phyloP scores from a whole-genome alignment of 1,140 invertebrate genomes.

The Zeugodacus cucurbitae region DNA sequence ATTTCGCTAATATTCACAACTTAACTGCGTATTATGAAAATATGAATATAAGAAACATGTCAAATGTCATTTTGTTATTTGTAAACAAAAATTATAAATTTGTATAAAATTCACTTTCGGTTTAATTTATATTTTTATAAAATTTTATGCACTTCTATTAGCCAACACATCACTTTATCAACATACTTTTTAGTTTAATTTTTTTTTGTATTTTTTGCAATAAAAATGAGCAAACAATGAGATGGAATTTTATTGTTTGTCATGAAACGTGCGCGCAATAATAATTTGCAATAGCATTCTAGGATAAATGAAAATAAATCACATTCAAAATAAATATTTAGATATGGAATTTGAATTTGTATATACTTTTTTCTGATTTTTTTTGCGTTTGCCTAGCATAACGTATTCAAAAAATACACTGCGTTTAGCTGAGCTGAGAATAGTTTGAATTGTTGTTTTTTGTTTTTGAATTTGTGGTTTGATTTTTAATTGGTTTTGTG shows the following conservation, averaged over 20 bases:
- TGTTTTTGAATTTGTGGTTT: constrained; percentile 23
- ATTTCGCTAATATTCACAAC: too few relatives aligned
- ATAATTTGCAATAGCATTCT: background rate
- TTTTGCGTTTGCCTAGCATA: background rate
- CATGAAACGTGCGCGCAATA: background rate
- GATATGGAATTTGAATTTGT: background rate
- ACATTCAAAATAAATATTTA: constrained; percentile 3
- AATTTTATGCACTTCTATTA: background rate
- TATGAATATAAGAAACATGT: too few relatives aligned
- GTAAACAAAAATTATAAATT: too few relatives aligned
- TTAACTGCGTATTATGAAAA: too few relatives aligned
- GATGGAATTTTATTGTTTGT: constrained; percentile 24
- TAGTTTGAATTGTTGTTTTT: constrained; percentile 17
- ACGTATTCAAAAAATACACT: constrained; percentile 11
- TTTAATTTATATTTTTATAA: background rate
- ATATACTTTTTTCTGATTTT: background rate
- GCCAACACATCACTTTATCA: background rate
- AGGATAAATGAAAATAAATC: background rate
- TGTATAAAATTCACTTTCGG: too few relatives aligned
- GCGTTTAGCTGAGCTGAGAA: constrained; percentile 31
- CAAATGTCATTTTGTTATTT: too few relatives aligned
- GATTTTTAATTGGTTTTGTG: constrained; percentile 14
- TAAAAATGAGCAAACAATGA: background rate
- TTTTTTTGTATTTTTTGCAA: background rate
- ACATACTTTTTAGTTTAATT: background rate